phyloP scores from a whole-genome alignment of 2,797 vertebrate species.

The Pteronotus mesoamericanus region DNA sequence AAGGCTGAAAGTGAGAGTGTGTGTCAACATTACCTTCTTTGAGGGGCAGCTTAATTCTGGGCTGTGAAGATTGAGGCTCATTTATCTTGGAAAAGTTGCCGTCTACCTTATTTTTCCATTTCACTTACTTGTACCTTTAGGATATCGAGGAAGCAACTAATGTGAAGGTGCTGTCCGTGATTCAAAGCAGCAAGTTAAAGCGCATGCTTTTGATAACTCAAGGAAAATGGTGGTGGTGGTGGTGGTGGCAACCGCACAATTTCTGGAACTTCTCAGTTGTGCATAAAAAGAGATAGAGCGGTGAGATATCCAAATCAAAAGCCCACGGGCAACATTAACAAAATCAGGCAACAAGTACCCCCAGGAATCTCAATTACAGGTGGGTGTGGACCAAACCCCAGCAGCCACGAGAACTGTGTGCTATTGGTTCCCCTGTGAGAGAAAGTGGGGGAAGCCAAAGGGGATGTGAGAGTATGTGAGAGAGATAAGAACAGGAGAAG shows the following conservation, averaged over 20 bases:
- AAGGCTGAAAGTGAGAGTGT: neutral
- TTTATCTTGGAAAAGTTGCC: neutral
- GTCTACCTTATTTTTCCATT: neutral
- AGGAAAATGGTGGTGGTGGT: neutral
- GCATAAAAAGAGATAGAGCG: neutral
- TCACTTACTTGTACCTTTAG: neutral
- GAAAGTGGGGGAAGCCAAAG: neutral
- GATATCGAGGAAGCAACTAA: neutral
- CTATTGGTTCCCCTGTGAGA: neutral
- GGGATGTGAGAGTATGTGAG: neutral
- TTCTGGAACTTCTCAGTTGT: neutral
- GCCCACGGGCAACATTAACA: neutral
- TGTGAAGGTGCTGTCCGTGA: neutral
- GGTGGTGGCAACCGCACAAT: neutral
- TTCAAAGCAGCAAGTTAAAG: neutral
- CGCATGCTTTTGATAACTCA: neutral
- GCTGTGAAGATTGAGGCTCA: neutral
- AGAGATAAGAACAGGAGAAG: neutral
- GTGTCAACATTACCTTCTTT: neutral
- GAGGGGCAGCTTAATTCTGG: neutral
- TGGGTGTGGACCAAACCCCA: neutral
- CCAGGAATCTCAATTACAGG: neutral
- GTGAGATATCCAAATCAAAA: neutral
- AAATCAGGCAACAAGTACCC: neutral
- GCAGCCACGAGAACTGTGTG: neutral